phyloP scores from a whole-genome alignment of 2,888 invertebrate genomes.

The Metalampra italica region DNA sequence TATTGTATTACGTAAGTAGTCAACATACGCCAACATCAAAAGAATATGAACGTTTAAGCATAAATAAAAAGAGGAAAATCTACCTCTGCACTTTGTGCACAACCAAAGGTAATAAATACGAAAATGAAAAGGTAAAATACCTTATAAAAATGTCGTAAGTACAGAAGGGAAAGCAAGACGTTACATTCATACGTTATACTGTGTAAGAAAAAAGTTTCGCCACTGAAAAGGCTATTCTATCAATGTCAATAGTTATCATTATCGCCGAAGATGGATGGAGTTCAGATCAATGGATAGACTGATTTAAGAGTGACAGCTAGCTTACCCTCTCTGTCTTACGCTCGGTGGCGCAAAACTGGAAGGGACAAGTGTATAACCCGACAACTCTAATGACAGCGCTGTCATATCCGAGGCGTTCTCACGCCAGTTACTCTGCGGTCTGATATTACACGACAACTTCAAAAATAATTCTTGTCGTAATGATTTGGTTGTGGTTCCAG shows the following conservation, averaged over 20 bases:
- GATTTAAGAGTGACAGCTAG: conserved; percentile 3
- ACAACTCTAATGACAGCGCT: conserved; percentile 3
- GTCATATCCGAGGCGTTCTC: background rate
- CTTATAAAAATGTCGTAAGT: too few relatives aligned
- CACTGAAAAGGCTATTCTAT: background rate
- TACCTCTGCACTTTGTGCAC: too few relatives aligned
- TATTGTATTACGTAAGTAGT: too few relatives aligned
- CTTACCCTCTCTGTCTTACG: conserved; percentile 4
- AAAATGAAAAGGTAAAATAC: too few relatives aligned
- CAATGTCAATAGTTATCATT: background rate
- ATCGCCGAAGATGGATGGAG: background rate
- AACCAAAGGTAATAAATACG: too few relatives aligned
- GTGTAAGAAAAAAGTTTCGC: background rate
- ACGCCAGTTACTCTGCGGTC: background rate
- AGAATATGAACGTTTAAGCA: too few relatives aligned
- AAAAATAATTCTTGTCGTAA: background rate
- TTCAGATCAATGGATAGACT: conserved; percentile 8
- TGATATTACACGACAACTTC: background rate
- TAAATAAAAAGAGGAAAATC: too few relatives aligned
- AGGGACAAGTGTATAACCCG: conserved; percentile 3
- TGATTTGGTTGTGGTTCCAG: background rate
- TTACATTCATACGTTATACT: background rate
- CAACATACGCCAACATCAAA: too few relatives aligned
- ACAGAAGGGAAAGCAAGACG: too few relatives aligned
- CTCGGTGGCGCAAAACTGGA: background rate